These are phyloP conservation scores for Mastomys natalensis DNA, from an alignment of 2,113 vertebrate genomes.

Conservation along the genomic window DNA sequence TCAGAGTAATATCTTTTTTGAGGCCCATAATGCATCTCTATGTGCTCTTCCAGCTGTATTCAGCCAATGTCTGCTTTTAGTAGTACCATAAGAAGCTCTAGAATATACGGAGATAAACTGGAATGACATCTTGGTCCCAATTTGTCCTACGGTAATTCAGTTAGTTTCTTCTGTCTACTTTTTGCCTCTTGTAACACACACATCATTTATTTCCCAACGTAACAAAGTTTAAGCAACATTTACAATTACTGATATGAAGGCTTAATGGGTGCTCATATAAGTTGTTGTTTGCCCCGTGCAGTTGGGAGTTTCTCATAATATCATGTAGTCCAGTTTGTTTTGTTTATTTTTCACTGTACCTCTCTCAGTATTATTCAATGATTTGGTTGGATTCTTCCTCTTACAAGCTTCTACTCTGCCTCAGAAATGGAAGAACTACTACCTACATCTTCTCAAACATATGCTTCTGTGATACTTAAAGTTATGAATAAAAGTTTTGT, in stretches of 20 bases:
- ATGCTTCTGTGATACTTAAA: background rate
- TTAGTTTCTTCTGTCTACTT: background rate
- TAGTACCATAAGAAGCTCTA: background rate
- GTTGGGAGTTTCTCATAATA: background rate
- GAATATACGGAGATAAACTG: background rate
- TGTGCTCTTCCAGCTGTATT: background rate
- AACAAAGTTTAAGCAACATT: background rate
- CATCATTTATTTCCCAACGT: background rate
- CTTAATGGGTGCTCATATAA: background rate
- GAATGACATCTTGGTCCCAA: background rate
- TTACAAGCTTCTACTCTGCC: accelerated
- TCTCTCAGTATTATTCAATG: background rate
- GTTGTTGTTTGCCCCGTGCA: background rate
- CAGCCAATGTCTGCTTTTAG: accelerated
- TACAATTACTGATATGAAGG: background rate
- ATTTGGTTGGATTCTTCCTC: background rate
- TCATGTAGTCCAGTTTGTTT: background rate
- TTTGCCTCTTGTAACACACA: background rate
- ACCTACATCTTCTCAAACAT: background rate
- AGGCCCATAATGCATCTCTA: background rate
- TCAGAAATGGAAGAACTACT: background rate
- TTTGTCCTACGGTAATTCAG: background rate
- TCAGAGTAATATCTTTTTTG: background rate
- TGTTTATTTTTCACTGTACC: accelerated
- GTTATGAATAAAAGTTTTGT: background rate